Conservation (phyloP, 2,113 vertebrate genomes). For the Atherinomorus stipes region DNA sequence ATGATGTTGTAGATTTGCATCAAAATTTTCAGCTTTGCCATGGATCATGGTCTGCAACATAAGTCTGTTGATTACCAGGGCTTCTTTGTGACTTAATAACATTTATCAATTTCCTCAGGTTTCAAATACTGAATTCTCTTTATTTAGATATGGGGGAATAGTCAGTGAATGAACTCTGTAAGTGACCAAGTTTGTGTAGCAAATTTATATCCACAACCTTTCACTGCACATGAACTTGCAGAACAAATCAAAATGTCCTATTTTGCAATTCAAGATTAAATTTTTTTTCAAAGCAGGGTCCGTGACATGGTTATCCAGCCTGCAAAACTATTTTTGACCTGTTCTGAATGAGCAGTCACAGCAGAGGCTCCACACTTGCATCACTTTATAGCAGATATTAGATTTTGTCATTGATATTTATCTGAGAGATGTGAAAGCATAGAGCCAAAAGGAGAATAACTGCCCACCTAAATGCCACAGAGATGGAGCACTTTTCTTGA, state of each 20-base stretch:
- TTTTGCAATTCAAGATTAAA: too few species aligned
- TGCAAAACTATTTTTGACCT: not conserved
- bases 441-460: constrained; percentile 40
- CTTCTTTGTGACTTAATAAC: too few species aligned
- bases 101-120: too few species aligned
- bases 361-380: not conserved
- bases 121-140: not conserved
- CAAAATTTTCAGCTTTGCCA: not conserved
- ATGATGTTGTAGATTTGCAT: not conserved
- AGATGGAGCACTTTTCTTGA: constrained; percentile 44
- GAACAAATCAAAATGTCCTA: too few species aligned
- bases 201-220: not conserved
- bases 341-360: not conserved
- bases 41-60: not conserved
- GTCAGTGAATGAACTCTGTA: not conserved
- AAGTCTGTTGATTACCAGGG: too few species aligned
- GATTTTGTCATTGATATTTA: constrained; percentile 55
- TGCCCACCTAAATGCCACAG: constrained; percentile 36
- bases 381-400: constrained; percentile 27
- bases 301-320: not conserved
- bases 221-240: not conserved
- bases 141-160: not conserved
- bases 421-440: constrained; percentile 29
- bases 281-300: not conserved
- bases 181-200: not conserved